These are phyloP conservation scores for Aethes cnicana DNA, from an alignment of 2,888 invertebrate genomes.

Conservation along the genomic window DNA sequence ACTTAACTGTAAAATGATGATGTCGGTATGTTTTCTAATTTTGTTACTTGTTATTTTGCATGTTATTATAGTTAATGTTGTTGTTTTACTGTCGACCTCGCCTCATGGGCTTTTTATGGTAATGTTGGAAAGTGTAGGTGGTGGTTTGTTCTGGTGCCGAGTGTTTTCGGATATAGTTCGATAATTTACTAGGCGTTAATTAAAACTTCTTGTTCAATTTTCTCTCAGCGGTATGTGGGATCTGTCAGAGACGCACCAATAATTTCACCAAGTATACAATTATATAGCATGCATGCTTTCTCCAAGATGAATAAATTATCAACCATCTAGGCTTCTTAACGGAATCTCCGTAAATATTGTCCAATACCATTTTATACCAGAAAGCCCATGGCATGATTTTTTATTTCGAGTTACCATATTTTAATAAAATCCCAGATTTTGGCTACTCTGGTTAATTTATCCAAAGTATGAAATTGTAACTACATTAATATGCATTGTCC, in stretches of 20 bases:
- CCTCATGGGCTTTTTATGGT: constrained; percentile 41
- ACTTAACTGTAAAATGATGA: constrained; percentile 35
- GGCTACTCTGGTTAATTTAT: too few species aligned
- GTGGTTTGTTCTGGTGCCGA: constrained; percentile 37
- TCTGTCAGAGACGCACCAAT: constrained; percentile 61
- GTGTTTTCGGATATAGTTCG: constrained; percentile 14
- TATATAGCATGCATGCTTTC: constrained; percentile 41
- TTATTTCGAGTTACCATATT: too few species aligned
- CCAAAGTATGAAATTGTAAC: too few species aligned
- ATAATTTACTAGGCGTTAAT: constrained; percentile 6
- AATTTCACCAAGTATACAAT: constrained; percentile 49
- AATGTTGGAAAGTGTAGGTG: constrained; percentile 49
- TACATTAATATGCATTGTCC: too few species aligned
- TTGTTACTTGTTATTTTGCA: constrained; percentile 26
- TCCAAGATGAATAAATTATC: constrained; percentile 32
- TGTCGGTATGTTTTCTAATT: constrained; percentile 22
- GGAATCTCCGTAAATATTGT: too few species aligned
- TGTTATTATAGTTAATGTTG: constrained; percentile 16
- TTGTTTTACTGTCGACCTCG: constrained; percentile 18
- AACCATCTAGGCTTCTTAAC: neutral
- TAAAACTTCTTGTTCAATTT: constrained; percentile 33
- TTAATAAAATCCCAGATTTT: too few species aligned
- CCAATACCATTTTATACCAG: too few species aligned
- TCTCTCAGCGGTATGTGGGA: constrained; percentile 46
- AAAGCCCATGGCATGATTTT: too few species aligned